These are phyloP conservation scores for Plagodis pulveraria DNA, from an alignment of 2,888 invertebrate genomes.

Conservation along the genomic window DNA sequence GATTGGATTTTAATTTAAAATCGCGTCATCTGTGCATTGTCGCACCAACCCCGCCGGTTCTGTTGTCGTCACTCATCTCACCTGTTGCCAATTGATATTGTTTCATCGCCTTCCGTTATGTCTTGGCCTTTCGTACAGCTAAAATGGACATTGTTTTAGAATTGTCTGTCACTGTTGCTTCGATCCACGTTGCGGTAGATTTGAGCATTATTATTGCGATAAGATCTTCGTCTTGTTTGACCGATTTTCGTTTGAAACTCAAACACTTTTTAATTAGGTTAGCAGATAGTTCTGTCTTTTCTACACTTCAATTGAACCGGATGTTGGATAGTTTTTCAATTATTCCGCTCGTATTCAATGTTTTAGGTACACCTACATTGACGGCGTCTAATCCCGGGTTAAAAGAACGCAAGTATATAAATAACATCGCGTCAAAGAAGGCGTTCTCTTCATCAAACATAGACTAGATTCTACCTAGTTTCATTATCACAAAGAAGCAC, in stretches of 20 bases:
- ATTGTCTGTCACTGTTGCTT: neutral
- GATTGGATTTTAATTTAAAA: conserved; percentile 59
- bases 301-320: neutral
- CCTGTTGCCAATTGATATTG: conserved; percentile 40
- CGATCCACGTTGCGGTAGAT: neutral
- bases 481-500: neutral
- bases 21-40: conserved; percentile 31
- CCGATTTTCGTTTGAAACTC: too few species aligned
- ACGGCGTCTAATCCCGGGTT: conserved; percentile 1
- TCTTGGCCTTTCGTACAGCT: conserved; percentile 27
- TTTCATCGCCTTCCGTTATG: conserved; percentile 30
- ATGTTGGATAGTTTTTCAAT: neutral
- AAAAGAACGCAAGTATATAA: neutral
- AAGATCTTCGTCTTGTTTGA: too few species aligned
- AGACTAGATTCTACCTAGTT: neutral
- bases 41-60: conserved; percentile 7
- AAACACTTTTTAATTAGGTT: too few species aligned
- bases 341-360: neutral
- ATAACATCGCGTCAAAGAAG: neutral
- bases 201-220: neutral
- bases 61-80: conserved; percentile 20
- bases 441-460: neutral
- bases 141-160: conserved; percentile 18
- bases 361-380: neutral
- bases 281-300: neutral